These are phyloP conservation scores for Seriola quinqueradiata DNA, from an alignment of 2,113 vertebrate genomes.

Conservation along the genomic window DNA sequence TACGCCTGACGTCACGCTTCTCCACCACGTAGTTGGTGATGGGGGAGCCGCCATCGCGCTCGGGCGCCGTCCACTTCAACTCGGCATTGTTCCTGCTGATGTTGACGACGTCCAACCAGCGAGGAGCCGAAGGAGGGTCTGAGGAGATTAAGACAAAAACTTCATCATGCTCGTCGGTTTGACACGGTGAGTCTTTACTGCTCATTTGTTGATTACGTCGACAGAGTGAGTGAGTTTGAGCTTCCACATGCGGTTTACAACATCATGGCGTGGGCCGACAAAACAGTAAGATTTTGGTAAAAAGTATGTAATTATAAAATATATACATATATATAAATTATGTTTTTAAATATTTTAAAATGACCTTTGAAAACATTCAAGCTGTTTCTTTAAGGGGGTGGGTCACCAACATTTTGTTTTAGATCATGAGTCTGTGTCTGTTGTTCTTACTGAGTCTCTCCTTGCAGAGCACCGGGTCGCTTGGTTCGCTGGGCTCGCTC, in stretches of 20 bases:
- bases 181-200: neutral
- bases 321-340: too few relatives aligned
- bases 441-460: conserved; percentile 95
- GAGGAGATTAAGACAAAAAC: conserved; percentile 2
- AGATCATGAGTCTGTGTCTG: too few relatives aligned
- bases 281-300: too few relatives aligned
- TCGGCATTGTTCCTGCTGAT: conserved; percentile 94
- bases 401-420: too few relatives aligned
- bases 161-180: neutral
- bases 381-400: too few relatives aligned
- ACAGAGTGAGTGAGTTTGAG: too few relatives aligned
- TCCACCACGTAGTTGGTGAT: conserved; percentile 97
- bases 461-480: conserved; percentile 95
- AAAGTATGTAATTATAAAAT: too few relatives aligned
- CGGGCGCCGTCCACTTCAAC: conserved; percentile 95
- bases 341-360: too few relatives aligned
- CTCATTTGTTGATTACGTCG: too few relatives aligned
- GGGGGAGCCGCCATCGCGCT: conserved; percentile 94
- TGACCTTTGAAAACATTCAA: too few relatives aligned
- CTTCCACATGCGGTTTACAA: too few relatives aligned
- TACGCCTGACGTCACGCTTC: conserved; percentile 95
- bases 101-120: conserved; percentile 93
- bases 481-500: conserved; percentile 97
- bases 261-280: too few relatives aligned
- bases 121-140: conserved; percentile 96